Conservation (phyloP, 2,888 invertebrate species). For the Drosophila buzzatii region DNA sequence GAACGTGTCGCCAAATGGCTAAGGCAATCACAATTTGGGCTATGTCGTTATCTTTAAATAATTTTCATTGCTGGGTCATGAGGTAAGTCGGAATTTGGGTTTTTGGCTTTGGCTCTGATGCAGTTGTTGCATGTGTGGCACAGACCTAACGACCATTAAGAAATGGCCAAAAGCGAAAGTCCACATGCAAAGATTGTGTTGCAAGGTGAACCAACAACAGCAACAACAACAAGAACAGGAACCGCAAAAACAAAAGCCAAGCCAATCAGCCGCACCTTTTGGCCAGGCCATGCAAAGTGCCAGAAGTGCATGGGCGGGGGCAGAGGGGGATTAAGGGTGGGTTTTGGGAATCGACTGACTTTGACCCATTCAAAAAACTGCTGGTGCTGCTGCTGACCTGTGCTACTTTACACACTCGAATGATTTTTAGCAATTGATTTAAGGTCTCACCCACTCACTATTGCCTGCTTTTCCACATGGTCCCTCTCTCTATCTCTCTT, state of each 20-base stretch:
- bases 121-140: slow-evolving; percentile 73
- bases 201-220: slow-evolving; percentile 24
- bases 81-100: slow-evolving; percentile 7
- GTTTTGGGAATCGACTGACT: slow-evolving; percentile 51
- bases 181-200: slow-evolving; percentile 70
- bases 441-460: slow-evolving; percentile 23
- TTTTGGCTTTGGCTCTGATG: slow-evolving; percentile 61
- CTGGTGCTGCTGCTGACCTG: slow-evolving; percentile 31
- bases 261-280: slow-evolving; percentile 72
- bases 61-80: slow-evolving; percentile 30
- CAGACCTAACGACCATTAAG: slow-evolving; percentile 58
- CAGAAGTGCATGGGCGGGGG: background rate
- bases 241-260: slow-evolving; percentile 27
- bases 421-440: slow-evolving; percentile 68
- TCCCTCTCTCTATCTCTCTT: background rate
- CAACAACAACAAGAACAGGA: slow-evolving; percentile 7
- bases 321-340: background rate
- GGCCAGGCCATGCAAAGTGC: slow-evolving; percentile 63
- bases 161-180: slow-evolving; percentile 73
- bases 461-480: background rate
- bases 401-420: slow-evolving; percentile 43
- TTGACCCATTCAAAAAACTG: slow-evolving; percentile 75
- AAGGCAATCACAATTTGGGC: slow-evolving; percentile 29
- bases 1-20: slow-evolving; percentile 41
- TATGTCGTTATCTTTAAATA: slow-evolving; percentile 36